phyloP scores from a whole-genome alignment of 2,113 vertebrate species.

The Serilophus lunatus region DNA sequence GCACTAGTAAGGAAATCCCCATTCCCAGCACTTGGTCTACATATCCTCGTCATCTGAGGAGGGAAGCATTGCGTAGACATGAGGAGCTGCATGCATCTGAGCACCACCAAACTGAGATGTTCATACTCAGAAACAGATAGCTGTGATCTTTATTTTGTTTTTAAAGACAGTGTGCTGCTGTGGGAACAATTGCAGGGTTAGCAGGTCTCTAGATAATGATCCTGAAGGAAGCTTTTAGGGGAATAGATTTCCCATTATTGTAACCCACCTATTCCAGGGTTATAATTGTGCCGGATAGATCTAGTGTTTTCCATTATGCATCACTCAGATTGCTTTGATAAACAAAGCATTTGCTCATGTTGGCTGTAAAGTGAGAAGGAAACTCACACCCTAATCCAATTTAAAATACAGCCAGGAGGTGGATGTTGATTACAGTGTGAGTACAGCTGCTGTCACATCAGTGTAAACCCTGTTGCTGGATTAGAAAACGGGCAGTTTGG shows the following conservation, averaged over 20 bases:
- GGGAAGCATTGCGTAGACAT: neutral
- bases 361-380: conserved; percentile 49
- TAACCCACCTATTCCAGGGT: neutral
- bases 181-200: neutral
- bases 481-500: neutral
- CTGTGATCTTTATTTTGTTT: neutral
- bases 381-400: conserved; percentile 25
- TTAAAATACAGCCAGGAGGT: conserved; percentile 6
- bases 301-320: conserved; percentile 4
- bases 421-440: conserved; percentile 21
- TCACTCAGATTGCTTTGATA: neutral
- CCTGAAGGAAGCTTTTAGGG: conserved; percentile 39
- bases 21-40: neutral
- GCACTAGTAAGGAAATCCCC: neutral
- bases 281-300: neutral
- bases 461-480: neutral
- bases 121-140: neutral
- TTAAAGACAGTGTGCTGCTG: neutral
- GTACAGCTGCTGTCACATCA: neutral
- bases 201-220: neutral
- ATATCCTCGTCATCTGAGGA: neutral
- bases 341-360: conserved; percentile 25
- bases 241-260: neutral
- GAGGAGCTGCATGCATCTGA: neutral
- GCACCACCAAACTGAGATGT: neutral